Percentiles rank a stretch among this genome's conserved stretches.
Evolutionary conservation across 2,888 invertebrate species (phyloP).

Genomic region (Ennomos erosarius): DNA sequence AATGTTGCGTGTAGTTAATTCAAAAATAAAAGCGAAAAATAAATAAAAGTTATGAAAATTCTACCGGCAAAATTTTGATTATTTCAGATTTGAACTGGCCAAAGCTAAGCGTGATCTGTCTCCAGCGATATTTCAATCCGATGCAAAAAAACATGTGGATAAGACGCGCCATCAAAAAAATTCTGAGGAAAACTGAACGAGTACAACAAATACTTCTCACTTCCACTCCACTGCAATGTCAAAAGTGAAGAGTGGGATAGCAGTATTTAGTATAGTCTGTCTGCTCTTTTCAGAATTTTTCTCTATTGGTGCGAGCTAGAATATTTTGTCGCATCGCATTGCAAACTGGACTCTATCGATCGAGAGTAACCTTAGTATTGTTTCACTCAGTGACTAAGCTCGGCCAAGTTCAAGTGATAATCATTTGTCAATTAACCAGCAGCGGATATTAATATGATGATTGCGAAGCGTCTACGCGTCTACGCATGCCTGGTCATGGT

Average conservation of each 20-base stretch:
- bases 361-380: neutral
- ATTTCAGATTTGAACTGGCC: conserved; percentile 18
- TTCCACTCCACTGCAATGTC: too few relatives aligned
- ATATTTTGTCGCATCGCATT: conserved; percentile 9
- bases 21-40: conserved; percentile 52
- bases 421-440: conserved; percentile 17
- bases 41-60: conserved; percentile 43
- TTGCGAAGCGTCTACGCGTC: conserved; percentile 67
- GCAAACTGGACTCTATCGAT: neutral
- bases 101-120: neutral
- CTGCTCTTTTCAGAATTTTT: too few relatives aligned
- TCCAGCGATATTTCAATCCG: neutral
- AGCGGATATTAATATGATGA: conserved; percentile 31
- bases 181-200: too few relatives aligned
- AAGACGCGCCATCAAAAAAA: too few relatives aligned
- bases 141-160: neutral
- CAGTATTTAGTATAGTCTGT: too few relatives aligned
- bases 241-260: too few relatives aligned
- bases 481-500: conserved; percentile 63
- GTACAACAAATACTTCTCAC: too few relatives aligned
- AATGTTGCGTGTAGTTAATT: conserved; percentile 66
- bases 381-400: conserved; percentile 3
- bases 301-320: too few relatives aligned
- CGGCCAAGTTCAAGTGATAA: conserved; percentile 20
- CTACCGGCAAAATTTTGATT: conserved; percentile 14